A percentile compares a stretch with the other conserved stretches of the same genome.
Conservation (phyloP, 2,113 vertebrate genomes). For the Dendrocopos noguchii region DNA sequence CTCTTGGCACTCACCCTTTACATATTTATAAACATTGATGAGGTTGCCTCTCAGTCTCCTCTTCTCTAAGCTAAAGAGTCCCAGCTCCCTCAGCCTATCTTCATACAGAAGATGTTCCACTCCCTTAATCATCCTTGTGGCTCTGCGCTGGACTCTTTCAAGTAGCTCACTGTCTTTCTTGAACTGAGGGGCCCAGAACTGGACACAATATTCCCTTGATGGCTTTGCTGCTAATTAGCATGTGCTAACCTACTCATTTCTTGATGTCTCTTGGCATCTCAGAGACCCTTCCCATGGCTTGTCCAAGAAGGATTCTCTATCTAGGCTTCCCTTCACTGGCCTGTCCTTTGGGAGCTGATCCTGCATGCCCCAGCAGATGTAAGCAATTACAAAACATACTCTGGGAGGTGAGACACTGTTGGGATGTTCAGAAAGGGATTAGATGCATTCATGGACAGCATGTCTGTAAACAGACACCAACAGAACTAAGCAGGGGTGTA, state of each 20-base stretch:
- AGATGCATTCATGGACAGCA: background rate
- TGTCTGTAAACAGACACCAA: background rate
- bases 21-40: too few species aligned
- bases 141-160: too few species aligned
- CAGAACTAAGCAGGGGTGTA: background rate
- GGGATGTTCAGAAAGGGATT: background rate
- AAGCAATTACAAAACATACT: conserved; percentile 19
- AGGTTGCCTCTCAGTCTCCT: too few species aligned
- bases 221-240: background rate
- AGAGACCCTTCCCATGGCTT: background rate
- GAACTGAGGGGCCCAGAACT: too few species aligned
- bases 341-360: conserved; percentile 12
- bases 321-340: background rate
- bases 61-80: too few species aligned
- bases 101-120: too few species aligned
- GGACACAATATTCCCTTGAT: too few species aligned
- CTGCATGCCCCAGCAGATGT: background rate
- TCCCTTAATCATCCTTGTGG: too few species aligned
- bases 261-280: background rate
- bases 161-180: too few species aligned
- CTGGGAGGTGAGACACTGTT: conserved; percentile 1
- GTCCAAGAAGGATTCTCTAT: conserved; percentile 8
- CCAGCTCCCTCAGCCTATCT: too few species aligned
- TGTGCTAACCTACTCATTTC: background rate
- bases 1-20: too few species aligned